Conservation (phyloP, 37 sponge, comb jelly and placozoan genomes). For the Tethya wilhelma region DNA sequence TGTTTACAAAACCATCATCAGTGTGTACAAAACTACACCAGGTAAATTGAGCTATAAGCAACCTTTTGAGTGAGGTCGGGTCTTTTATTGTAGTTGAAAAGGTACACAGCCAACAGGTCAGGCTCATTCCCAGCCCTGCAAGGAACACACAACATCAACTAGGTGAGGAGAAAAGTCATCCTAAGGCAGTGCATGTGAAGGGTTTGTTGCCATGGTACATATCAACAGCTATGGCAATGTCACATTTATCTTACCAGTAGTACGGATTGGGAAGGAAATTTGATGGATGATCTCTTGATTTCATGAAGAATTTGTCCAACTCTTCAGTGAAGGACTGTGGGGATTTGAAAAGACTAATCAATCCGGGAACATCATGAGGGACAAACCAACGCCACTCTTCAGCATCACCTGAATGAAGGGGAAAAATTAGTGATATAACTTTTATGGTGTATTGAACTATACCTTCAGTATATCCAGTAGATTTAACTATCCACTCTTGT, state of each 20-base stretch:
- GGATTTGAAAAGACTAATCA: conserved; percentile 32
- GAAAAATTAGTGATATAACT: neutral
- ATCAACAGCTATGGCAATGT: neutral
- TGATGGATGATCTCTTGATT: conserved; percentile 34
- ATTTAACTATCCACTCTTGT: conserved; percentile 38
- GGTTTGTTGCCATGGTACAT: neutral
- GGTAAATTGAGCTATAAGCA: neutral
- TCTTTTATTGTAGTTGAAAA: conserved; percentile 44
- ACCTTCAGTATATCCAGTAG: conserved; percentile 59
- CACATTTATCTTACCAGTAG: conserved; percentile 62
- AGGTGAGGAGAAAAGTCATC: neutral
- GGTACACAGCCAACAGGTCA: conserved; percentile 53
- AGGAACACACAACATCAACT: neutral
- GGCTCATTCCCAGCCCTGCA: conserved; percentile 77
- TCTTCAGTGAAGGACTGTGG: conserved; percentile 27
- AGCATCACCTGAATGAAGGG: conserved; percentile 44
- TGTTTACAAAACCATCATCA: neutral
- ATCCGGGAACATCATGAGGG: conserved; percentile 70
- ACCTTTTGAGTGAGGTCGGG: conserved; percentile 64
- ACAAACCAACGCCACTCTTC: conserved; percentile 77
- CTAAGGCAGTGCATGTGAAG: neutral
- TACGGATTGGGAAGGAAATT: conserved; percentile 65
- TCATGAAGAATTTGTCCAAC: conserved; percentile 44
- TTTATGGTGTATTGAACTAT: neutral
- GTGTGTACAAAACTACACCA: neutral